Percentiles rank a stretch among this genome's conserved stretches.
These are phyloP conservation scores for Micropoecilia bifurca DNA, from an alignment of 2,797 vertebrate species.

Conservation along the genomic window DNA sequence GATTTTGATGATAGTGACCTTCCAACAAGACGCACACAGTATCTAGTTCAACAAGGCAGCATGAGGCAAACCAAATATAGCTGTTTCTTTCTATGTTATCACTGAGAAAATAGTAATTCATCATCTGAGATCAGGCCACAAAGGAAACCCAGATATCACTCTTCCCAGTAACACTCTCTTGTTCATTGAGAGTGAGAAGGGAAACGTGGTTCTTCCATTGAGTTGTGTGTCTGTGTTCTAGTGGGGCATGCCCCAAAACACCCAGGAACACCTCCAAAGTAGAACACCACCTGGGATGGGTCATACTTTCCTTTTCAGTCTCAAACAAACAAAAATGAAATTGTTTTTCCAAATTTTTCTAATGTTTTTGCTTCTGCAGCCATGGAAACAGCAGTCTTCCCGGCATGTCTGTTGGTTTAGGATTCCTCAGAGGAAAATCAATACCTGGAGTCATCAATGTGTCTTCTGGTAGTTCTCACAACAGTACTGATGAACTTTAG, in stretches of 20 bases:
- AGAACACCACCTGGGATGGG: not conserved
- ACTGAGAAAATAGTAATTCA: not conserved
- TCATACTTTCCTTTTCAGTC: not conserved
- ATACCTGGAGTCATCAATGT: not conserved
- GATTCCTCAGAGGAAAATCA: not conserved
- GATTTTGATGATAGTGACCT: not conserved
- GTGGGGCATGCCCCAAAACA: not conserved
- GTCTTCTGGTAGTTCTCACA: not conserved
- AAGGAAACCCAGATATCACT: not conserved
- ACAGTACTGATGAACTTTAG: not conserved
- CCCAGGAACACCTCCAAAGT: not conserved
- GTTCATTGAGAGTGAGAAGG: not conserved
- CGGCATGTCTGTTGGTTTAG: not conserved
- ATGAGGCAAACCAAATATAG: conserved; percentile 20
- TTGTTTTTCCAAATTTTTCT: not conserved
- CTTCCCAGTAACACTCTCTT: not conserved
- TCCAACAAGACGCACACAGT: conserved; percentile 1
- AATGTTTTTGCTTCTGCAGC: not conserved
- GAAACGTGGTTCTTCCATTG: not conserved
- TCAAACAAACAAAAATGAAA: not conserved
- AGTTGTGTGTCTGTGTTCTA: not conserved
- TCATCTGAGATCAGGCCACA: not conserved
- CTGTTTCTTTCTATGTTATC: conserved; percentile 8
- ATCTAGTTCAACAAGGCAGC: conserved; percentile 5
- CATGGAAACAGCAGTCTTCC: not conserved